phyloP scores from a whole-genome alignment of 2,888 invertebrate genomes.

The Gibbula magus region DNA sequence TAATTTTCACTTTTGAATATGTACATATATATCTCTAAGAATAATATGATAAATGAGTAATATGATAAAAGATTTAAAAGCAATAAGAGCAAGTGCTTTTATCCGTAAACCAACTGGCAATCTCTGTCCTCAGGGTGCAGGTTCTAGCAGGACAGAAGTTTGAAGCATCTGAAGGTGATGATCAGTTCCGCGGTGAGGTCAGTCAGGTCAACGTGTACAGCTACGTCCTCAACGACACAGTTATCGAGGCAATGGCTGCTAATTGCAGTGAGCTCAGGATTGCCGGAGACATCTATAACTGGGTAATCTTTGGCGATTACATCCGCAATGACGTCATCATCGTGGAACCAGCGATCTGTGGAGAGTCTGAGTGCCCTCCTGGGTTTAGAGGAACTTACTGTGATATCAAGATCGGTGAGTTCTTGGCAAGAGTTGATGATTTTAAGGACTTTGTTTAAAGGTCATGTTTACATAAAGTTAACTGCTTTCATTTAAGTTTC shows the following conservation, averaged over 20 bases:
- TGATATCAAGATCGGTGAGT: slow-evolving; percentile 79
- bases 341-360: slow-evolving; percentile 55
- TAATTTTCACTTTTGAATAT: too few relatives aligned
- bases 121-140: slow-evolving; percentile 26
- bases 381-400: slow-evolving; percentile 92
- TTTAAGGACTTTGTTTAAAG: too few relatives aligned
- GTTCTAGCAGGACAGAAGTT: slow-evolving; percentile 34
- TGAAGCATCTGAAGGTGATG: background rate
- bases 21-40: too few relatives aligned
- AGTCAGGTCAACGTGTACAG: slow-evolving; percentile 58
- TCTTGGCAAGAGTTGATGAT: too few relatives aligned
- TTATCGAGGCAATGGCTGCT: slow-evolving; percentile 37
- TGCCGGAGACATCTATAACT: slow-evolving; percentile 50
- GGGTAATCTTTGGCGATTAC: slow-evolving; percentile 56
- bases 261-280: slow-evolving; percentile 37
- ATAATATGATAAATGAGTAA: too few relatives aligned
- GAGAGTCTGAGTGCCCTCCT: slow-evolving; percentile 80
- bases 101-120: too few relatives aligned
- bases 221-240: slow-evolving; percentile 24
- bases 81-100: too few relatives aligned
- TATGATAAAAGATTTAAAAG: too few relatives aligned
- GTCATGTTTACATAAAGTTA: too few relatives aligned
- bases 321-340: slow-evolving; percentile 39
- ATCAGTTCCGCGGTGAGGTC: slow-evolving; percentile 56
- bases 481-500: too few relatives aligned